Conservation (phyloP, 2,797 vertebrate genomes). For the Epinephelus awoara region DNA sequence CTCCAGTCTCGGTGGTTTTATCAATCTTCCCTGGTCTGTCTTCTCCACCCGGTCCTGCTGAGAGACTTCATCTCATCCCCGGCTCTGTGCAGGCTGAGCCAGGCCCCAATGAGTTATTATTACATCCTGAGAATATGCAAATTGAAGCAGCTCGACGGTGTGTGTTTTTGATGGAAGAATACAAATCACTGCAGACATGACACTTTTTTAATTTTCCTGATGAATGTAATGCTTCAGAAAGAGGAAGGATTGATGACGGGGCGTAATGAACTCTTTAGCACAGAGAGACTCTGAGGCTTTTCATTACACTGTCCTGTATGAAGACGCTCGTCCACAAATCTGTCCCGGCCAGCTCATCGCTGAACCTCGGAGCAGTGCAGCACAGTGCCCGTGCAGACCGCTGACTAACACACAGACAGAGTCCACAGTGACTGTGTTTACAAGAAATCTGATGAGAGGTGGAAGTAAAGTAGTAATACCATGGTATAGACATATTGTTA, state of each 20-base stretch:
- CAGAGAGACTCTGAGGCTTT: constrained; percentile 38
- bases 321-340: constrained; percentile 49
- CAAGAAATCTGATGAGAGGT: background rate
- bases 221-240: constrained; percentile 82
- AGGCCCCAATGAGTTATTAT: constrained; percentile 77
- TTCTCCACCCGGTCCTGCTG: constrained; percentile 21
- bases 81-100: constrained; percentile 42
- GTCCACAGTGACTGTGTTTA: background rate
- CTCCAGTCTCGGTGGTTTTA: background rate
- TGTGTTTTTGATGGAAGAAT: constrained; percentile 84
- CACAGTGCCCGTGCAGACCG: background rate
- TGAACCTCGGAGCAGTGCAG: background rate
- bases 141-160: constrained; percentile 70
- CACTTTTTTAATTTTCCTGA: constrained; percentile 88
- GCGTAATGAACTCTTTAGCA: constrained; percentile 77
- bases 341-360: constrained; percentile 3
- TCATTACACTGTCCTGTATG: constrained; percentile 52
- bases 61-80: constrained; percentile 37
- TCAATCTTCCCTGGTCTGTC: background rate
- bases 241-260: constrained; percentile 81
- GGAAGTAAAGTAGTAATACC: background rate
- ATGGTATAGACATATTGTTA: background rate
- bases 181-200: constrained; percentile 83
- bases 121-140: constrained; percentile 80
- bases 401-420: background rate